Percentiles rank a stretch among this genome's conserved stretches.
Evolutionary conservation across 2,888 invertebrate genomes (phyloP).

Genomic region (Tenthredo distinguenda): DNA sequence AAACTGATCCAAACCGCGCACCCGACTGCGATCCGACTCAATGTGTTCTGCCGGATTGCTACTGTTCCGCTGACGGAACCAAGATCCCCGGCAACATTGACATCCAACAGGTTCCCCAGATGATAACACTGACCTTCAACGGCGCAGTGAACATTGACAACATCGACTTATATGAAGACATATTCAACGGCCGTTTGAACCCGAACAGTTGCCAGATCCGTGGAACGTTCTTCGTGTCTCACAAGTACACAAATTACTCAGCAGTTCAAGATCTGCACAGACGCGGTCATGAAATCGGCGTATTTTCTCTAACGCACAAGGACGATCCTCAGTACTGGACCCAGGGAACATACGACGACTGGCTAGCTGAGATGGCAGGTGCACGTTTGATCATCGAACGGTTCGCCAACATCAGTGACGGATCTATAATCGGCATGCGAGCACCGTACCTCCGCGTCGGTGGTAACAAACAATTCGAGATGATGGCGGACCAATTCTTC

Average conservation of each 20-base stretch:
- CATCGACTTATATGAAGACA: slow-evolving; percentile 93
- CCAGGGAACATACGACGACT: slow-evolving; percentile 92
- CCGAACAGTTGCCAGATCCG: slow-evolving; percentile 94
- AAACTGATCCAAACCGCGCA: slow-evolving; percentile 94
- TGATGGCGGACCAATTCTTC: slow-evolving; percentile 98
- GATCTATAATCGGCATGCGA: slow-evolving; percentile 92
- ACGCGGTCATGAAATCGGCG: slow-evolving; percentile 94
- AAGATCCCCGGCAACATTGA: slow-evolving; percentile 92
- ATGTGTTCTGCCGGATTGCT: slow-evolving; percentile 94
- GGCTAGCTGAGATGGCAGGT: slow-evolving; percentile 97
- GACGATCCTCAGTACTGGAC: slow-evolving; percentile 95
- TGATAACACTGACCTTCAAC: slow-evolving; percentile 96
- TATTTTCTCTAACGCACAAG: slow-evolving; percentile 95
- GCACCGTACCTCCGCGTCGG: slow-evolving; percentile 95
- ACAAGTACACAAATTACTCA: slow-evolving; percentile 95
- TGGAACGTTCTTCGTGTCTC: slow-evolving; percentile 94
- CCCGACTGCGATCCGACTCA: slow-evolving; percentile 95
- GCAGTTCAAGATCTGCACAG: slow-evolving; percentile 94
- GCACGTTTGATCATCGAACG: slow-evolving; percentile 91
- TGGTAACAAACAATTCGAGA: slow-evolving; percentile 96
- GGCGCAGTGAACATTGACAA: slow-evolving; percentile 96
- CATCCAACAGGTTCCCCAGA: slow-evolving; percentile 92
- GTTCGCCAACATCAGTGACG: slow-evolving; percentile 95
- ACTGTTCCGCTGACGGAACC: slow-evolving; percentile 95
- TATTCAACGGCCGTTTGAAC: slow-evolving; percentile 92